Base-by-base conservation (phyloP, 2,888 invertebrate genomes). In the Allacma fusca region DNA sequence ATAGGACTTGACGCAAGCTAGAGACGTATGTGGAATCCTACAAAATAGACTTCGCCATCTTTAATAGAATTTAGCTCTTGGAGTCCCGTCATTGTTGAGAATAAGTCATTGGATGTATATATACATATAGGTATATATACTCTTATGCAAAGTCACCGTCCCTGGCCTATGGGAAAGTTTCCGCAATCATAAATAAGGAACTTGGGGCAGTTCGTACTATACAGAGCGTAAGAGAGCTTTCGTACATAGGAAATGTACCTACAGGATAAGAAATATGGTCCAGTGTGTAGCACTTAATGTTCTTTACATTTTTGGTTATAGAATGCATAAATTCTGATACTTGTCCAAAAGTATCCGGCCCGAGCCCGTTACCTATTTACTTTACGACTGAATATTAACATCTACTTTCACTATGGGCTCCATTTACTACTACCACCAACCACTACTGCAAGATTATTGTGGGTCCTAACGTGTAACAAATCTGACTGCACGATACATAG, bases 381-480 rank as follows among this genome's bases (percentile, higher is more conserved):
- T 62, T 62, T 62, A 62, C 62, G 62, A 62, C 62, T 2, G 7
- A 23, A 62, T 24, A 62, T 62, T 62, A 62, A 62, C 62, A 62
- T 62, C 26, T 62, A 62, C 24, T 50, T 50, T 62, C 62, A 2
- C 62, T 24, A 24, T 62, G n/a, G 23, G 23, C 62, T 62, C 23
- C 24, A 23, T 24, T 62, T 62, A 21, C 21, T 16, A 57, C 57
- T 16, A 21, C 34, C 34, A 34, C 34, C 34, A 34, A 34, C 34
- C 34, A 34, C 34, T 9, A 34, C 34, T 9, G 9, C 34, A 34
- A 9, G 9, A 9, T 9, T 9, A 7, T 4, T 9, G 9, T 34
- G 4, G 4, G 5, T 34, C 34, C 5, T 7, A 34, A 34, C 34
- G n/a, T 34, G 5, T 34, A 34, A 34, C 34, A 34, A 34, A 34